Percentiles rank a stretch among this genome's conserved stretches.
These are phyloP conservation scores for Cossypha dichroa DNA, from an alignment of 2,797 vertebrate species.

Conservation along the genomic window DNA sequence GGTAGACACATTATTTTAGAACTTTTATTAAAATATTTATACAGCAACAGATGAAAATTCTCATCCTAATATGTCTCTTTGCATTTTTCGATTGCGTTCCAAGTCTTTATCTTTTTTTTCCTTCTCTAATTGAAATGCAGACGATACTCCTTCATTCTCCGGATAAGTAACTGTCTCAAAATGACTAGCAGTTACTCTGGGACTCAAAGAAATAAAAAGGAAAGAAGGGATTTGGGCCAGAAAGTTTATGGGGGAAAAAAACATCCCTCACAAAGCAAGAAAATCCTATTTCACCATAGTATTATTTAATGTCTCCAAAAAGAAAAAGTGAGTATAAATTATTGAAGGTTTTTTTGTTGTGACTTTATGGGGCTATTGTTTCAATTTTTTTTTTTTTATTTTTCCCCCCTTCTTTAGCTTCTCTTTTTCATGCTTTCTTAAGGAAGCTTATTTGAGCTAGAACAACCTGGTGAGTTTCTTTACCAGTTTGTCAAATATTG, in stretches of 20 bases:
- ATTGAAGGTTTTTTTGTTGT: not conserved
- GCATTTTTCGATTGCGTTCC: constrained; percentile 38
- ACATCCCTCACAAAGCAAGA: not conserved
- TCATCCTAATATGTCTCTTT: constrained; percentile 57
- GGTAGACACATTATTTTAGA: constrained; percentile 59
- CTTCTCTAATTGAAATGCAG: constrained; percentile 26
- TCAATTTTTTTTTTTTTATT: not conserved
- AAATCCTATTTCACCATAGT: not conserved
- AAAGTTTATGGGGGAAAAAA: not conserved
- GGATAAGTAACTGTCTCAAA: constrained; percentile 35
- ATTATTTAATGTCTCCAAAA: not conserved
- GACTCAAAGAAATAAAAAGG: not conserved
- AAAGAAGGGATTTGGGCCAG: not conserved
- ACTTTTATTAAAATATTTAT: constrained; percentile 72
- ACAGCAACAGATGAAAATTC: constrained; percentile 68
- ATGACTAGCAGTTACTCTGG: not conserved
- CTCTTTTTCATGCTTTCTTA: not conserved
- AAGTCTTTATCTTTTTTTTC: constrained; percentile 55
- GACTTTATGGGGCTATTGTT: not conserved
- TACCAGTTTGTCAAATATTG: not conserved
- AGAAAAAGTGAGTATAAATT: not conserved
- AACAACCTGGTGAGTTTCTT: not conserved
- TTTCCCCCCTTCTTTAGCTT: not conserved
- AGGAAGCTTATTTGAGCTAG: not conserved
- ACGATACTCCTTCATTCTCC: constrained; percentile 14